Evolutionary conservation across 2,113 vertebrate genomes (phyloP), one percentile per base, ranked within the genome.

Genomic region (Athene noctua): DNA sequence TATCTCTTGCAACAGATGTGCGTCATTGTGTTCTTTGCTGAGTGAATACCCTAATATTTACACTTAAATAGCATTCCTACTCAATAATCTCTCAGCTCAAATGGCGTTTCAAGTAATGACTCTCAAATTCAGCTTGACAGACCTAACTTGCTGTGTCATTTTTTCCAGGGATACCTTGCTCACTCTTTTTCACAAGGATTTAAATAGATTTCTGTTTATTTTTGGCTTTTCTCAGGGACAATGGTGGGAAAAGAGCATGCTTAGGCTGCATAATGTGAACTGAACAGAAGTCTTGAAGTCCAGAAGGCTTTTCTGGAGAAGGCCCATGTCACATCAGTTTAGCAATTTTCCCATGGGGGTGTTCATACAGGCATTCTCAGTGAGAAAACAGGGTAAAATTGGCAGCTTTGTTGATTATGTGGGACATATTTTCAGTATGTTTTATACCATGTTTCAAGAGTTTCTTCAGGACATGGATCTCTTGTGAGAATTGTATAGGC

Each of bases 401-500:
- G 46, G 2, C 4, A 66, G 15, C 3, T 88, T 6, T 72, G 8
- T 49, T 75, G 12, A 54, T 40, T 26, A 51, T 10, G 6, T 36
- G 51, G 9, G 46, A 75, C 5, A 8, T 30, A 65, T 74, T 80
- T 86, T 17, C 7, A 42, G 2, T 6, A 17, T 29, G 7, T n/a
- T 66, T 74, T 74, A 29, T 36, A 65, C 87, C 80, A 61, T 95
- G 77, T 96, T 94, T 97, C 80, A 92, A 91, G 44, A 85, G 57
- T 86, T 94, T 96, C 79, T 66, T 59, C 70, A 71, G 71, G 44
- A 80, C 95, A 89, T 59, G 38, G 63, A 84, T 97, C 73, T 96
- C 78, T 84, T 93, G 80, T 80, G 90, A 97, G 88, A 95, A 95
- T 51, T 67, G 25, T 88, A 68, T 94, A 96, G 67, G 95, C 70